phyloP scores from a whole-genome alignment of 2,797 vertebrate genomes.

The Coregonus ussuriensis region DNA sequence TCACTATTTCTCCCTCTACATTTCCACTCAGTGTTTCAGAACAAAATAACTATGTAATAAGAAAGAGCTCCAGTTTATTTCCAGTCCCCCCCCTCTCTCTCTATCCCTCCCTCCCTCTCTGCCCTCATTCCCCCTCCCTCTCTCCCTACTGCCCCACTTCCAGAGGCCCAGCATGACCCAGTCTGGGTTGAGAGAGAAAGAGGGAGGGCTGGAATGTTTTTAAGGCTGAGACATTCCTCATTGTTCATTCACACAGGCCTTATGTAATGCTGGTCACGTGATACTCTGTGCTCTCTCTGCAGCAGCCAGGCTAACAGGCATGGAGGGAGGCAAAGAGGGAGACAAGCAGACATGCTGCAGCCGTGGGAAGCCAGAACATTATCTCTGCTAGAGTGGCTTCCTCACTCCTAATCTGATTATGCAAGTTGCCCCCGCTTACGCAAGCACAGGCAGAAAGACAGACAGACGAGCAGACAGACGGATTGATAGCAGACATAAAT shows the following conservation, averaged over 20 bases:
- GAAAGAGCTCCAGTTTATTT: slow-evolving; percentile 44
- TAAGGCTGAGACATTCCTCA: slow-evolving; percentile 77
- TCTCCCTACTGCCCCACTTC: slow-evolving; percentile 74
- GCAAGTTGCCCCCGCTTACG: slow-evolving; percentile 64
- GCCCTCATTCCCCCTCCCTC: slow-evolving; percentile 4
- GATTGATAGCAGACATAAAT: slow-evolving; percentile 20
- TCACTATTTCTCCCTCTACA: neutral
- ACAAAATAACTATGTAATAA: slow-evolving; percentile 30
- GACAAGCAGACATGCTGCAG: slow-evolving; percentile 26
- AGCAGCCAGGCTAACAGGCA: neutral
- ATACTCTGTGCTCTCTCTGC: slow-evolving; percentile 58
- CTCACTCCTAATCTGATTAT: slow-evolving; percentile 71
- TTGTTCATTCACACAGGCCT: slow-evolving; percentile 77
- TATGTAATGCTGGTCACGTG: slow-evolving; percentile 77
- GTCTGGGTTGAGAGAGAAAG: slow-evolving; percentile 62
- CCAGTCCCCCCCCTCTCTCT: slow-evolving; percentile 44
- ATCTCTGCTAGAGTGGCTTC: slow-evolving; percentile 68
- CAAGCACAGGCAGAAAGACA: slow-evolving; percentile 49
- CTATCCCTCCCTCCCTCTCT: slow-evolving; percentile 39
- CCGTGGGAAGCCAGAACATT: slow-evolving; percentile 71
- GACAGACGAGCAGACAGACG: slow-evolving; percentile 11
- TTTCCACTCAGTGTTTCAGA: slow-evolving; percentile 20
- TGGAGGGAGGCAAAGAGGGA: neutral
- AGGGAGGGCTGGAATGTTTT: slow-evolving; percentile 69
- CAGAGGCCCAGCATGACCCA: slow-evolving; percentile 72